phyloP scores from a whole-genome alignment of 2,888 invertebrate species.

The Byasa hedistus region DNA sequence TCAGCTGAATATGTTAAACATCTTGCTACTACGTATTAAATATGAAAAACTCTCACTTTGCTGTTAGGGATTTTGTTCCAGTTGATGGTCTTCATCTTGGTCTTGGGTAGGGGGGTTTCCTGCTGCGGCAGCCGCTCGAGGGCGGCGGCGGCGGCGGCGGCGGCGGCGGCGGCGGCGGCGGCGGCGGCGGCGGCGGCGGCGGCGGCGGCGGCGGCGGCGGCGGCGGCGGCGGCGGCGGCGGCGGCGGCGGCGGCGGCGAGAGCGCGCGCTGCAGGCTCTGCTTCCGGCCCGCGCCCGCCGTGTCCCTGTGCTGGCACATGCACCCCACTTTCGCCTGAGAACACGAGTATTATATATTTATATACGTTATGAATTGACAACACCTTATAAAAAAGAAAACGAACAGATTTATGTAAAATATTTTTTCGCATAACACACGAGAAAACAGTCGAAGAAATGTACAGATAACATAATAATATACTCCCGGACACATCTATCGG shows the following conservation, averaged over 20 bases:
- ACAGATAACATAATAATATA: too few relatives aligned
- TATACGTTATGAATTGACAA: too few relatives aligned
- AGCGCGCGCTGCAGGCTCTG: conserved; percentile 77
- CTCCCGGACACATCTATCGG: too few relatives aligned
- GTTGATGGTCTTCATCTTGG: conserved; percentile 98
- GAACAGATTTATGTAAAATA: too few relatives aligned
- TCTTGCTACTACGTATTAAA: too few relatives aligned
- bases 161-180: conserved; percentile 65
- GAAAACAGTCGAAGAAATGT: too few relatives aligned
- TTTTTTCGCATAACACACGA: too few relatives aligned
- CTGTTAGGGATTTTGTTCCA: conserved; percentile 98
- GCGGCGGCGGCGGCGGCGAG: conserved; percentile 77
- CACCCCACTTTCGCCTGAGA: conserved; percentile 79
- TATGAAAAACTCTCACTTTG: conserved; percentile 78
- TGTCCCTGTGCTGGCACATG: conserved; percentile 81
- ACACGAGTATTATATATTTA: neutral
- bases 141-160: conserved; percentile 60
- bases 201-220: conserved; percentile 3
- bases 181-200: conserved; percentile 54
- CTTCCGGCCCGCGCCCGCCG: conserved; percentile 81
- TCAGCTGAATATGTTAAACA: too few relatives aligned
- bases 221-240: conserved; percentile 53
- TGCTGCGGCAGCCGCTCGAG: conserved; percentile 89
- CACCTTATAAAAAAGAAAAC: too few relatives aligned
- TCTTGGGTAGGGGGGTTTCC: conserved; percentile 95